Percentiles rank a stretch among this genome's conserved stretches.
These are phyloP conservation scores for Chydorus sphaericus DNA, from an alignment of 2,888 invertebrate species.

Conservation along the genomic window DNA sequence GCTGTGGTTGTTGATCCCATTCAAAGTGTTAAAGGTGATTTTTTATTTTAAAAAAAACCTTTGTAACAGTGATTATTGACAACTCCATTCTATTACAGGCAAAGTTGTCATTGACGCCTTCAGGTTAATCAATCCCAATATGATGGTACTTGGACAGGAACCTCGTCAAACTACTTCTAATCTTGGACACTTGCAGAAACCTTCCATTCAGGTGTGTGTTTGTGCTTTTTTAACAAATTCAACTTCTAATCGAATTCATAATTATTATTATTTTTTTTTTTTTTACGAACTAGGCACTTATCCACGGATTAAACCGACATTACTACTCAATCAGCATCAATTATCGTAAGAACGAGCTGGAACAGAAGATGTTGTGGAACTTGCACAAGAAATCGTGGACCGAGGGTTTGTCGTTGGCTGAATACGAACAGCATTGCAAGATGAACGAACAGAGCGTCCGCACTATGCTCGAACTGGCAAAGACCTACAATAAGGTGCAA, in stretches of 20 bases:
- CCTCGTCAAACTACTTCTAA: constrained; percentile 98
- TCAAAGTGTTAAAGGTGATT: constrained; percentile 87
- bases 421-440: constrained; percentile 83
- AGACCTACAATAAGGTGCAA: constrained; percentile 80
- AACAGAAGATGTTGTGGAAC: constrained; percentile 98
- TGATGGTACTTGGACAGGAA: constrained; percentile 97
- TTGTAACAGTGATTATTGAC: background rate
- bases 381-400: constrained; percentile 98
- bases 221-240: too few relatives aligned
- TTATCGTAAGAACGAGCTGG: constrained; percentile 95
- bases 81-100: constrained; percentile 22
- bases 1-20: constrained; percentile 99
- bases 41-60: background rate
- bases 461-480: constrained; percentile 92
- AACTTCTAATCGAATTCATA: too few relatives aligned
- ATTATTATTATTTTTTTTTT: constrained; percentile 1
- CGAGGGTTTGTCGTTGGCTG: constrained; percentile 80
- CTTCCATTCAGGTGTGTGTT: constrained; percentile 81
- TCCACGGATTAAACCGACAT: constrained; percentile 95
- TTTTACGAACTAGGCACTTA: constrained; percentile 58
- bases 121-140: constrained; percentile 95
- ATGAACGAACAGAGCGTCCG: constrained; percentile 87
- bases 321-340: constrained; percentile 99
- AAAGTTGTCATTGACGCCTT: constrained; percentile 99
- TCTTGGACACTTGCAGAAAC: constrained; percentile 94